Evolutionary conservation across 2,888 invertebrate species (phyloP), one percentile per base, ranked within the genome.

Genomic region (Leptogaster cylindrica): DNA sequence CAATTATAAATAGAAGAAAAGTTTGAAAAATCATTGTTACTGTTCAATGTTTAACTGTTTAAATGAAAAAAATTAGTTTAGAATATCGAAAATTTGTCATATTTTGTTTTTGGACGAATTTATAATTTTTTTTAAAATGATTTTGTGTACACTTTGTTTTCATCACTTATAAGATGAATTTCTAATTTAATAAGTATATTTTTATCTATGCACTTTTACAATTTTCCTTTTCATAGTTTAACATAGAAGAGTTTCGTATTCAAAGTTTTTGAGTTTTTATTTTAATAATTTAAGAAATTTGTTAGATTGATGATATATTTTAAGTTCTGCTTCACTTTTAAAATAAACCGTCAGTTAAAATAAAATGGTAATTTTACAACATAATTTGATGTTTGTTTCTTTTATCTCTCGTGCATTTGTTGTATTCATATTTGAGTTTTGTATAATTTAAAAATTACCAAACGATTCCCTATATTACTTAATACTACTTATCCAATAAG

Each of bases 231-330:
- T 55, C 23, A 18, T 41, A 41, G 41, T 41, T 50, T 55, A 55
- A 55, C 55, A 55, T 55, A 63, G 63, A 64, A 28, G 63, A 44
- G 65, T 68, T 68, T 68, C 68, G 68, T 68, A 68, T 66, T 68
- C 52, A 67, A 68, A 70, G 68, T 68, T n/a, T n/a, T 68, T 67
- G 67, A 61, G 50, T 65, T 67, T 69, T 69, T 67, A 44, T 61
- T 61, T 61, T 61, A 61, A 44, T 61, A 61, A n/a, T 25, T 61
- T 63, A 61, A 66, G 50, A 55, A 66, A 64, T 51, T 66, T 69
- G 66, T 66, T 66, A 69, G 63, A 66, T 25, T 48, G 48, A 41
- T 58, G 41, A 61, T 61, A 61, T 61, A 44, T 61, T 28, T 61
- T 61, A 61, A 61, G 61, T 44, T 27, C 44, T 36, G 61, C 61